Base-by-base conservation (phyloP, 1,140 invertebrate genomes). In the Drosophila pruinosa region DNA sequence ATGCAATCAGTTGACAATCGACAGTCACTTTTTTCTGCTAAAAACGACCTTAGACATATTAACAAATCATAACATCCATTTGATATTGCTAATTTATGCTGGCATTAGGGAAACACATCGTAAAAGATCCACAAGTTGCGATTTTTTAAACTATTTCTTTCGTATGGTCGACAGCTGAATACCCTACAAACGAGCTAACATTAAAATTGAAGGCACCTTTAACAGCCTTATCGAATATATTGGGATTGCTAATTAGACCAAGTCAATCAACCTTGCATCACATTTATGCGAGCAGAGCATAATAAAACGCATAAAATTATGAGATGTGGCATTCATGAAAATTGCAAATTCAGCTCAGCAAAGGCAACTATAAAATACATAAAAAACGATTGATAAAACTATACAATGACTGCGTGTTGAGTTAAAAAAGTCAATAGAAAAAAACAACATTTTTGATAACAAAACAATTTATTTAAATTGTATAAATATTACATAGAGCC, bases 61-160 rank as follows among this genome's bases (percentile, higher is more conserved):
- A 56, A 48, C 75, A 63, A 78, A 48, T 52, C 52, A 73, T 80
- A 73, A 50, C 56, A 85, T 70, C 62, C 73, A 70, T 36, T 67
- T 56, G 43, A 65, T 77, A 61, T 67, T 68, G 74, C 64, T 81
- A 81, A 85, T 85, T 86, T 86, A 86, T 85, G 81, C 77, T 57
- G 61, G 47, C 53, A 56, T 72, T 38, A 24, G 53, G 59, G n/a
- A 36, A 47, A 59, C 41, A 50, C 31, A 31, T 48, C 28, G 21
- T 12, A 64, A 56, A 38, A 47, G 21, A 17, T 2, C 17, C 45
- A 58, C 36, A 58, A 2, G 34, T 22, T 34, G 12, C n/a, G n/a
- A 21, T 28, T 45, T 68, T 52, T 34, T 34, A 62, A 15, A 62
- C 7, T 12, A n/a, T n/a, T 24, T 2, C n/a, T 1, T 2, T 1